These are phyloP conservation scores for Chaetura pelagica DNA, from an alignment of 2,113 vertebrate species.

Conservation along the genomic window DNA sequence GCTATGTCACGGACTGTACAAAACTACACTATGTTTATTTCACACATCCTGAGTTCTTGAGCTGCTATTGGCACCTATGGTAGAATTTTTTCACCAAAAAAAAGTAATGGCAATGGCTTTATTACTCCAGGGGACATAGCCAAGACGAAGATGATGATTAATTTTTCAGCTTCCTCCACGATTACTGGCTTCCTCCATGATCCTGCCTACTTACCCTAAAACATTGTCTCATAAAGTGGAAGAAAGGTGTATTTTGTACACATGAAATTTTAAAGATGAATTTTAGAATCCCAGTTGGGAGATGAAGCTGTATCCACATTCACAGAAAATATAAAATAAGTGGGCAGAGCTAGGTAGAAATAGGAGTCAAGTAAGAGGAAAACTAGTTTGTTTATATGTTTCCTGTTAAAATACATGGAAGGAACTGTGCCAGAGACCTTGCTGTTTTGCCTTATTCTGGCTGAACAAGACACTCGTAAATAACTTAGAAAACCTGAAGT, in stretches of 20 bases:
- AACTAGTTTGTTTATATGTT: neutral
- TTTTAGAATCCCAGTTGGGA: neutral
- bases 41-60: neutral
- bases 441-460: constrained; percentile 7
- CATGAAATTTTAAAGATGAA: neutral
- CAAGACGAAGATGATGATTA: neutral
- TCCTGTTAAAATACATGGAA: neutral
- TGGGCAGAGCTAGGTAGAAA: neutral
- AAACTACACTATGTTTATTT: neutral
- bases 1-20: neutral
- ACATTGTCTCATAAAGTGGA: neutral
- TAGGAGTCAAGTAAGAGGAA: neutral
- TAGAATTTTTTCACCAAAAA: neutral
- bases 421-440: neutral
- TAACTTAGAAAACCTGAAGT: neutral
- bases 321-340: neutral
- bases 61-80: neutral
- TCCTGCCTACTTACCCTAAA: neutral
- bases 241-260: neutral
- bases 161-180: neutral
- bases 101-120: neutral
- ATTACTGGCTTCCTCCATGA: neutral
- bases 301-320: neutral
- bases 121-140: neutral
- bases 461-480: neutral